Base-by-base conservation (phyloP, 2,113 vertebrate species). In the Martes martes region DNA sequence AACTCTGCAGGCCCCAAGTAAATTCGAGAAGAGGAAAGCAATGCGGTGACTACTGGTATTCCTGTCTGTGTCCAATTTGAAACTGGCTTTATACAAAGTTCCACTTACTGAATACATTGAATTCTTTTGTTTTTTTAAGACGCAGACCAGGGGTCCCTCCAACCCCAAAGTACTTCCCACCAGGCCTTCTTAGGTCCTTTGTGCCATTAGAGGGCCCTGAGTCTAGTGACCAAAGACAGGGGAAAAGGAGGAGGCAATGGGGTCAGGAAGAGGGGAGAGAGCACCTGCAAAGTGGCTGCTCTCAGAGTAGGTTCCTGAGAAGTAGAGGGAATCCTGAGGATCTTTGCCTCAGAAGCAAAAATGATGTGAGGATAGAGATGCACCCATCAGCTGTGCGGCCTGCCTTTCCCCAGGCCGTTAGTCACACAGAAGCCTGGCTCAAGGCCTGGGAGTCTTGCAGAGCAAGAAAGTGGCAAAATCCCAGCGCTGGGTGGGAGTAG, bases 61-160 rank as follows among this genome's bases (percentile, higher is more conserved):
- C 1, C 28, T 55, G 5, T 36, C 65, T 74, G 15, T 67, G 15
- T 76, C 83, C 65, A 65, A 7, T 45, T 67, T 33, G 14, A 73
- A 97, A 95, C n/a, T 19, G 33, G 4, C 52, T 86, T 81, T 85
- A 33, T 57, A 26, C 39, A 59, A 65, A 79, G 52, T 47, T 91
- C 39, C 36, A 45, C 2, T 19, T 21, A 36, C 28, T 47, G 57
- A 74, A 74, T 26, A 59, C 42, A 11, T 0, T 11, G 18, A 79
- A 36, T 74, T 91, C 50, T 69, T 61, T 28, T 76, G 15, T 1
- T 65, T 45, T 47, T 95, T 86, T 14, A 50, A 50, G 52, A 11
- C 3, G 28, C 33, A 84, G 71, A 73, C 24, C 33, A 94, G 19
- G 24, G 67, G 14, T 45, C 31, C 8, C 3, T 55, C 0, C 65